Conservation (phyloP, 2,888 invertebrate species). For the Scaptomyza polygonia region DNA sequence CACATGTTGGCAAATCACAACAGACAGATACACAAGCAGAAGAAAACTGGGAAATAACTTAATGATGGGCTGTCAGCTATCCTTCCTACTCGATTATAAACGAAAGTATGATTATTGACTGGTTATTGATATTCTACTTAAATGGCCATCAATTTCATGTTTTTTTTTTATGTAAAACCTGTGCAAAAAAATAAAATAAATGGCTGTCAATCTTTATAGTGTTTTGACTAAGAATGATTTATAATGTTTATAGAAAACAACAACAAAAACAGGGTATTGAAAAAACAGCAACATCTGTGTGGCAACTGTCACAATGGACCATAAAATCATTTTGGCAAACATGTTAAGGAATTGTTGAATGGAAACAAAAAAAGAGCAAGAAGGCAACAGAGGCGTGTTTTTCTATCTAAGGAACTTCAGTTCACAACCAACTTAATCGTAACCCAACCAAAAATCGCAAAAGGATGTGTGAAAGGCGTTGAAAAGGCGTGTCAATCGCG, state of each 20-base stretch:
- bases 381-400: constrained; percentile 33
- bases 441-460: constrained; percentile 51
- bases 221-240: constrained; percentile 14
- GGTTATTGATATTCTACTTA: too few species aligned
- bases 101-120: neutral
- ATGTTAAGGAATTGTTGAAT: constrained; percentile 69
- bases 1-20: constrained; percentile 65
- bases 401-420: neutral
- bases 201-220: neutral
- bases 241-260: neutral
- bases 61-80: constrained; percentile 10
- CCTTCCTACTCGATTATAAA: constrained; percentile 1
- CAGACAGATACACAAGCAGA: constrained; percentile 28
- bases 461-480: constrained; percentile 75
- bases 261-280: constrained; percentile 30
- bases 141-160: neutral
- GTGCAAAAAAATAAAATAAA: neutral
- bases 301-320: constrained; percentile 20
- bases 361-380: constrained; percentile 38
- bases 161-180: too few species aligned
- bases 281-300: constrained; percentile 55
- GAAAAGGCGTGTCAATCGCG: constrained; percentile 46
- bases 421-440: neutral
- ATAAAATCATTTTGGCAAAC: constrained; percentile 61
- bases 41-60: neutral